These are phyloP conservation scores for Onychostruthus taczanowskii DNA, from an alignment of 2,113 vertebrate genomes.

Conservation along the genomic window DNA sequence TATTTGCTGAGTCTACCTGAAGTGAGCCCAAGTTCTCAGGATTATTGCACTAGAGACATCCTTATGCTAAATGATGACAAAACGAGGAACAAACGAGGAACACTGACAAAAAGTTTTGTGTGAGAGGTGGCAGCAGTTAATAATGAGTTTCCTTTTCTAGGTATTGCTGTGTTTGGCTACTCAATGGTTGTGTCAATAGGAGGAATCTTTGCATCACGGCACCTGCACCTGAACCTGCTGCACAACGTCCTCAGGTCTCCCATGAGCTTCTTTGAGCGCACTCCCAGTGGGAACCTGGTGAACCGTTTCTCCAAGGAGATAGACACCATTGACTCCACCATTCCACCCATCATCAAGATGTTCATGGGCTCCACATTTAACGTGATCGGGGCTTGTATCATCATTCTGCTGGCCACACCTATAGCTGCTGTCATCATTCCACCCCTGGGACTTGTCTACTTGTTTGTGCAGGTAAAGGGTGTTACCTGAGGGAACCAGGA, in stretches of 20 bases:
- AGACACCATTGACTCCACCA: constrained; percentile 90
- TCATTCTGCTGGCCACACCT: constrained; percentile 90
- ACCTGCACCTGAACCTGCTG: constrained; percentile 86
- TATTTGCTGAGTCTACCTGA: not conserved
- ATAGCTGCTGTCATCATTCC: constrained; percentile 86
- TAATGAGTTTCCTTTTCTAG: constrained; percentile 54
- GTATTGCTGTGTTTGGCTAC: constrained; percentile 86
- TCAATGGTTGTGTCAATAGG: constrained; percentile 89
- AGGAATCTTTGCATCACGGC: constrained; percentile 88
- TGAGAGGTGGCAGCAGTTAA: not conserved
- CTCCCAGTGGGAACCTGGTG: constrained; percentile 94
- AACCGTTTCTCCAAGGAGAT: constrained; percentile 96
- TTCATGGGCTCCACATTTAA: constrained; percentile 93
- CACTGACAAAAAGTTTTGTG: not conserved
- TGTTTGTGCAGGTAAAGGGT: constrained; percentile 88
- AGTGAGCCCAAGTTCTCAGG: not conserved
- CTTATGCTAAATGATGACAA: not conserved
- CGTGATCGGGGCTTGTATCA: constrained; percentile 81
- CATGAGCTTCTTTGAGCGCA: constrained; percentile 94
- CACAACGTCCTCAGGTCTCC: constrained; percentile 88
- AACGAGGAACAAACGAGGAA: not conserved
- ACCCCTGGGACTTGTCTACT: constrained; percentile 87
- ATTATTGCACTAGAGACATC: not conserved
- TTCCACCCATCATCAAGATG: constrained; percentile 94
- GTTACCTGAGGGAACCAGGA: not conserved